Base-by-base conservation (phyloP, 2,888 invertebrate species). In the Andrena fulva region DNA sequence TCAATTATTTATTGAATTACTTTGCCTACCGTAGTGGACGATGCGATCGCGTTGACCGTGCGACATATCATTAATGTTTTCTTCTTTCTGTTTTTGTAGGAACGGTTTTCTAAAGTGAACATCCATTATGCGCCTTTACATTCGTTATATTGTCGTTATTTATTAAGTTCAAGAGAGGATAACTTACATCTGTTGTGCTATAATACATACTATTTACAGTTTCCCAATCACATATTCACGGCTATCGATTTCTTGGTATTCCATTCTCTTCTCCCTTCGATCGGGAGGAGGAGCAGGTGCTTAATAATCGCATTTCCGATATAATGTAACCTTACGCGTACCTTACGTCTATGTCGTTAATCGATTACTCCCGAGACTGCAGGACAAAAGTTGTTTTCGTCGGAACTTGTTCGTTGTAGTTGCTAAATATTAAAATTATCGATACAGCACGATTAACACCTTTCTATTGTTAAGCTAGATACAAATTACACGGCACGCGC, bases 201-300 rank as follows among this genome's bases (percentile, higher is more conserved):
- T 91, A 70, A 90, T 93, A 92, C 92, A 93, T 91, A 82, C 85
- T 93, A 93, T 92, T 88, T 93, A 93, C 93, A 92, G 85, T 81
- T 80, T 82, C 83, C 77, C 82, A 78, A 84, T 86, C 75, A 66
- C 42, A 8, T 42, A 35, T 66, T 77, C 29, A 66, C 48, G 50
- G 60, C 68, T 68, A 62, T 84, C 62, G 62, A 68, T 69, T 59
- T 33, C 29, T 60, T 56, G 31, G 24, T 27, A 42, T 4, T 42
- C 42, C 42, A 42, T 42, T 42, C 42, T 50, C 59, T 54, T 76
- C 71, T 29, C 50, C 64, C 35, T 60, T 63, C 72, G 62, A 64
- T 67, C 66, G 82, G 75, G 72, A 77, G 77, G 68, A 68, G 62
- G 74, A 63, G 50, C 72, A 31, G 42, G 77, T 74, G 77, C 74